Conservation (phyloP, 2,113 vertebrate species). For the Chaenocephalus aceratus region DNA sequence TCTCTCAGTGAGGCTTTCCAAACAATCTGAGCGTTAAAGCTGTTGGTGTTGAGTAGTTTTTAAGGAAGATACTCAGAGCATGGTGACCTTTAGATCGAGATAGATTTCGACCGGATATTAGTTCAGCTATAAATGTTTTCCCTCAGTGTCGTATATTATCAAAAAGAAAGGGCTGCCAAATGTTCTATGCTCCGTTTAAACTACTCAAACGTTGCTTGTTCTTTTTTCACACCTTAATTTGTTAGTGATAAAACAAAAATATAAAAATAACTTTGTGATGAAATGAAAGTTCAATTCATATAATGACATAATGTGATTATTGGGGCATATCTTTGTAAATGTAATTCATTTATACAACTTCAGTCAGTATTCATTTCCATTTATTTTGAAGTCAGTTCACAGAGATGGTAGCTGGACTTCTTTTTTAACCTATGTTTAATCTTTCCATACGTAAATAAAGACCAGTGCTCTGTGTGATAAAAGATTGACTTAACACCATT, state of each 20-base stretch:
- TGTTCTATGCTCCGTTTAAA: conserved; percentile 15
- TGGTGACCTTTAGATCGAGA: conserved; percentile 15
- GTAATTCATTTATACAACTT: conserved; percentile 23
- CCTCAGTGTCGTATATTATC: conserved; percentile 36
- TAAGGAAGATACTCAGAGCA: conserved; percentile 3
- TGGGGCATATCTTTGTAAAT: neutral
- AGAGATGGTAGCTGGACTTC: neutral
- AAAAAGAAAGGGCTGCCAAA: conserved; percentile 48
- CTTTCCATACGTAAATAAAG: conserved; percentile 26
- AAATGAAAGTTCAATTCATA: conserved; percentile 4
- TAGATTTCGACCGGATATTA: too few species aligned
- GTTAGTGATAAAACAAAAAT: neutral
- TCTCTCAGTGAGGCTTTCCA: conserved; percentile 4
- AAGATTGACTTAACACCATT: conserved; percentile 19
- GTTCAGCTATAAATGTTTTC: conserved; percentile 6
- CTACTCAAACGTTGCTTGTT: neutral
- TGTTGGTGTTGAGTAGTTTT: conserved; percentile 3
- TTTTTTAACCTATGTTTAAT: conserved; percentile 1
- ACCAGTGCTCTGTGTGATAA: conserved; percentile 10
- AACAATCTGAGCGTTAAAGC: conserved; percentile 41
- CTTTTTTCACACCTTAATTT: conserved; percentile 19
- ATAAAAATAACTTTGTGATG: conserved; percentile 19
- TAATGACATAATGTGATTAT: neutral
- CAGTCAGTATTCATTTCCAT: conserved; percentile 10
- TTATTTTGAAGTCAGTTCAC: conserved; percentile 13